Conservation (phyloP, 2,888 invertebrate genomes). For the Zelleria hepariella region DNA sequence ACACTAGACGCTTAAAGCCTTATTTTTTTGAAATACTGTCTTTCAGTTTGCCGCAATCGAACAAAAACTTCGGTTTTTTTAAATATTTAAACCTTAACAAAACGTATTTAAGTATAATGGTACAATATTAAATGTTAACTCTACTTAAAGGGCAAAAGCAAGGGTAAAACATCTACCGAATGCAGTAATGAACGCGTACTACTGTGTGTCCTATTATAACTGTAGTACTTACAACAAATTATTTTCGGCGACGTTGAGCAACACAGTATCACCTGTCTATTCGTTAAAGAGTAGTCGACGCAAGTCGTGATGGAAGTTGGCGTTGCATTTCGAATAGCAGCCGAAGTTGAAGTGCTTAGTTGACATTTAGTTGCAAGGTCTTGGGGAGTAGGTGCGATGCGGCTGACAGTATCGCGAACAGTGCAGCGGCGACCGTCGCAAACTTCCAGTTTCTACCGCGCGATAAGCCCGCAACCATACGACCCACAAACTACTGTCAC, state of each 20-base stretch:
- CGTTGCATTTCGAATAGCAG: not conserved
- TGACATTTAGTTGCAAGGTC: slow-evolving; percentile 56
- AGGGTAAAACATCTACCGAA: too few species aligned
- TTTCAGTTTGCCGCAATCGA: too few species aligned
- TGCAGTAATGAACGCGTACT: too few species aligned
- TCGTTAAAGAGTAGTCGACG: not conserved
- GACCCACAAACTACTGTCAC: slow-evolving; percentile 29
- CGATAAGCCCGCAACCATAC: slow-evolving; percentile 29
- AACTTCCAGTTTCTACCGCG: slow-evolving; percentile 28
- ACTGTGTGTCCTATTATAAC: too few species aligned
- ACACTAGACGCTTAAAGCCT: not conserved
- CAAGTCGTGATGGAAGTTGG: not conserved
- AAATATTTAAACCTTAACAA: too few species aligned
- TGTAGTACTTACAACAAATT: too few species aligned
- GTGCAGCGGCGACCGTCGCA: slow-evolving; percentile 19
- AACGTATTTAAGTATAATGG: too few species aligned
- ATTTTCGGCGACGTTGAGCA: too few species aligned
- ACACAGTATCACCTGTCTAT: not conserved
- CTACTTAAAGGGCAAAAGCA: too few species aligned
- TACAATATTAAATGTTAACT: too few species aligned
- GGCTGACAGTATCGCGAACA: slow-evolving; percentile 29
- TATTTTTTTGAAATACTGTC: not conserved
- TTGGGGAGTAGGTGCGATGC: slow-evolving; percentile 39
- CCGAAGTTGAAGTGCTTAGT: slow-evolving; percentile 41
- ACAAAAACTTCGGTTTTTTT: too few species aligned